phyloP scores from a whole-genome alignment of 1,140 invertebrate species.

The Ceratosolen fusciceps region DNA sequence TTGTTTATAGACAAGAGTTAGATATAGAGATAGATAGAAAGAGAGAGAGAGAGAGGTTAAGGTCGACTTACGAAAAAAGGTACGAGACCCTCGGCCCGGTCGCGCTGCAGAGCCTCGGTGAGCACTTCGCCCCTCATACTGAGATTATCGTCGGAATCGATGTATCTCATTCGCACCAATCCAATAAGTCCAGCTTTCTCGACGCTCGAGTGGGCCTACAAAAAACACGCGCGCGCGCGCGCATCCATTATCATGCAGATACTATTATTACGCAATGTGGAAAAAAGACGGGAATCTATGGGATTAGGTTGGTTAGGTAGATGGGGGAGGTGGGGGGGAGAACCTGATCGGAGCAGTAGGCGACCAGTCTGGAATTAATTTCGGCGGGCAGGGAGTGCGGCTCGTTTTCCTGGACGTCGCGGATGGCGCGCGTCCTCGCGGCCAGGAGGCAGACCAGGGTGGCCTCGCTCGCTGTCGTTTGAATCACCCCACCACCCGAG shows the following conservation, averaged over 20 bases:
- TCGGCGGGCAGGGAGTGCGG: conserved; percentile 87
- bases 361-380: conserved; percentile 91
- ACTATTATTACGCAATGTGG: too few relatives aligned
- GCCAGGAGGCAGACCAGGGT: conserved; percentile 92
- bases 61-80: conserved; percentile 96
- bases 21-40: too few relatives aligned
- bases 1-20: too few relatives aligned
- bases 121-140: conserved; percentile 87
- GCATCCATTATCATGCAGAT: too few relatives aligned
- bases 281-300: too few relatives aligned
- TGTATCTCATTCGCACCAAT: conserved; percentile 91
- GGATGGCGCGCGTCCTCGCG: conserved; percentile 88
- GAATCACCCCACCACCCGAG: conserved; percentile 92
- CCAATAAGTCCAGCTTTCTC: conserved; percentile 95
- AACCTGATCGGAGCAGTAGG: conserved; percentile 93
- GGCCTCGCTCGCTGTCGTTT: conserved; percentile 93
- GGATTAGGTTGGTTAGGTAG: not conserved
- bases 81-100: conserved; percentile 89
- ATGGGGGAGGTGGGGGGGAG: not conserved
- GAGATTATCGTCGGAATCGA: conserved; percentile 88
- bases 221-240: not conserved
- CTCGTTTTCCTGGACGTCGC: conserved; percentile 74
- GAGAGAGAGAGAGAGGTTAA: too few relatives aligned
- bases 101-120: conserved; percentile 83
- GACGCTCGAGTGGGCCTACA: conserved; percentile 93